phyloP scores from a whole-genome alignment of 1,140 invertebrate genomes.

The Delia radicum region DNA sequence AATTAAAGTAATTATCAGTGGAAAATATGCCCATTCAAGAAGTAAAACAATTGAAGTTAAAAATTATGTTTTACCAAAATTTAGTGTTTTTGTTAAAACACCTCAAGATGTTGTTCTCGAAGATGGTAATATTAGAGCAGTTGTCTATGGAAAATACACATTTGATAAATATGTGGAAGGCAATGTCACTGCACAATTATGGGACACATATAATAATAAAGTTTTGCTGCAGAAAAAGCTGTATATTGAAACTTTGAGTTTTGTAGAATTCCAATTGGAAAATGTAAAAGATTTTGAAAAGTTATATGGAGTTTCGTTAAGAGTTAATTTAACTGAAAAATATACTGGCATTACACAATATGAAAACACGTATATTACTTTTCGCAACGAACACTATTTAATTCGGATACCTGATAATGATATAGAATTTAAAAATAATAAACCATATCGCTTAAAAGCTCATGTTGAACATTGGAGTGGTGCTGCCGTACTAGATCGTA shows the following conservation, averaged over 20 bases:
- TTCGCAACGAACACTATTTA: background rate
- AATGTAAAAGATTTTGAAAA: constrained; percentile 57
- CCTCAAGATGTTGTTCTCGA: constrained; percentile 80
- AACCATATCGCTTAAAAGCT: background rate
- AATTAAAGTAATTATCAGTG: constrained; percentile 47
- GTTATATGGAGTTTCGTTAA: background rate
- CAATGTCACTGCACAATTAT: constrained; percentile 65
- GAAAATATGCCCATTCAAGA: background rate
- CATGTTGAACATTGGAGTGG: background rate
- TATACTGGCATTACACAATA: background rate
- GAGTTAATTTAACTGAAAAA: background rate
- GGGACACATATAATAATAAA: constrained; percentile 28
- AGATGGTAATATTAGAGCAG: constrained; percentile 73
- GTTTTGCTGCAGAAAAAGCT: constrained; percentile 24
- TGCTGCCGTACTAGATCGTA: background rate
- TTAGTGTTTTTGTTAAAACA: constrained; percentile 79
- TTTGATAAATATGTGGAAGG: constrained; percentile 78
- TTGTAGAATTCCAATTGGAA: constrained; percentile 68
- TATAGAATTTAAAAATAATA: background rate
- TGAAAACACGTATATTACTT: background rate
- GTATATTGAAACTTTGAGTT: constrained; percentile 67
- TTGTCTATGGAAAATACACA: constrained; percentile 71
- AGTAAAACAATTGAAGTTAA: constrained; percentile 57
- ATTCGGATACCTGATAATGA: background rate
- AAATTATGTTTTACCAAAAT: constrained; percentile 91